Evolutionary conservation across 1,140 invertebrate genomes (phyloP).

Genomic region (Heliconius hermathena): DNA sequence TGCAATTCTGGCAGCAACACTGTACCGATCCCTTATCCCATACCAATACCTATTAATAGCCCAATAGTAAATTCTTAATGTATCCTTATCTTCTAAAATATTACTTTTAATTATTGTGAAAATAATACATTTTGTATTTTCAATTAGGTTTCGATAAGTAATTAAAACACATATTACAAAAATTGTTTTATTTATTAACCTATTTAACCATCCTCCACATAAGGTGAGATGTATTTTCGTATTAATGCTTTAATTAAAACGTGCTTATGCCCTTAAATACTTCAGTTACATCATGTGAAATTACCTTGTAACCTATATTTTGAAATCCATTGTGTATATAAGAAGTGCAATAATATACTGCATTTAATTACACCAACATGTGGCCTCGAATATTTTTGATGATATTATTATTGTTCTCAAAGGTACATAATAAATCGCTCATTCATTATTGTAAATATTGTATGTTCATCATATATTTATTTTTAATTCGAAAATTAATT

Average conservation of each 20-base stretch:
- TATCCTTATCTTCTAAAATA: not conserved
- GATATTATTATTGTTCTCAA: slow-evolving; percentile 41
- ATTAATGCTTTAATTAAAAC: slow-evolving; percentile 21
- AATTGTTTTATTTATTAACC: not conserved
- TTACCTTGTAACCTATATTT: slow-evolving; percentile 51
- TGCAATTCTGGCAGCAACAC: slow-evolving; percentile 39
- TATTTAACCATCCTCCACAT: not conserved
- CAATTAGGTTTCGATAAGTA: not conserved
- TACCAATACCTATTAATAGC: slow-evolving; percentile 48
- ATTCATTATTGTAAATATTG: not conserved
- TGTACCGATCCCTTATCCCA: slow-evolving; percentile 58
- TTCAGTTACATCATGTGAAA: slow-evolving; percentile 32
- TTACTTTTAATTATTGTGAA: not conserved
- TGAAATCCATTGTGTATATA: slow-evolving; percentile 67
- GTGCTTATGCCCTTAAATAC: slow-evolving; percentile 38
- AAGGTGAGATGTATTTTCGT: not conserved
- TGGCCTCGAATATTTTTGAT: slow-evolving; percentile 44
- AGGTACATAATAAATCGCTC: slow-evolving; percentile 37
- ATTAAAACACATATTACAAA: not conserved
- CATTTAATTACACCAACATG: slow-evolving; percentile 56
- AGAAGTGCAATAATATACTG: slow-evolving; percentile 43
- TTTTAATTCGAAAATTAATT: not conserved
- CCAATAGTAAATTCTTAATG: slow-evolving; percentile 32
- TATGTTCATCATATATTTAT: not conserved
- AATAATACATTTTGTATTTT: too few relatives aligned